Evolutionary conservation across 2,797 vertebrate species (phyloP), one percentile per base, ranked within the genome.

Genomic region (Pagetopsis macropterus): DNA sequence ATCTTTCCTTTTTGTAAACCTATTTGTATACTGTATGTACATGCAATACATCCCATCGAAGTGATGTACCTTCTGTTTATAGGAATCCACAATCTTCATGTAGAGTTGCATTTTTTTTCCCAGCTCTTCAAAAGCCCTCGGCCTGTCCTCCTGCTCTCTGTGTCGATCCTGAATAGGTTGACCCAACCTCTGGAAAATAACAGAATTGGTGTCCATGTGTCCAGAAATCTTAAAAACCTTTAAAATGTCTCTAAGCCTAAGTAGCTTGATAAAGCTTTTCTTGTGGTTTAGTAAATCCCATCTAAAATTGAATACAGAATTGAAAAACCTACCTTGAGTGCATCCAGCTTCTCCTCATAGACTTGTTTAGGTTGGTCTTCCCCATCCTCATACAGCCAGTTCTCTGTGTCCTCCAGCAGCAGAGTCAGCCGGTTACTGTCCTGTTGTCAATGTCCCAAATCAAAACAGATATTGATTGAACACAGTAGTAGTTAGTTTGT

Each of bases 361-460:
- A 97, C 86, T 74, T 96, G 95, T 88, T 97, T 98, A 65, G 95
- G 94, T 54, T 98, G 97, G 87, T 98, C 97, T 81, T 98, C 97
- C 82, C 97, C 97, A 51, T 98, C 97, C 89, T 98, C 97, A 86
- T 98, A 98, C 78, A 98, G 95, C 97, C 97, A 98, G 85, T 95
- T 97, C 93, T 98, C 97, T 16, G 96, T 97, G 88, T 97, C 96
- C 87, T 98, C 97, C 79, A 98, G 89, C 92, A 98, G 91, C 83
- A 94, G 86, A 2, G 95, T 93, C 74, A 99, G 90, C 63, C 93
- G 95, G 79, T 87, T 96, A 64, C 95, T 93, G 78, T 98, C 97
- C 97, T 99, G 74, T 44, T 57, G 56, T 46, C 19, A 33, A 62
- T 6, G 44, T 10, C n/a, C 21, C 52, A 63, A 54, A 14, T 48